Evolutionary conservation across 2,797 vertebrate genomes (phyloP), one percentile per base, ranked within the genome.

Genomic region (Tachyglossus aculeatus): DNA sequence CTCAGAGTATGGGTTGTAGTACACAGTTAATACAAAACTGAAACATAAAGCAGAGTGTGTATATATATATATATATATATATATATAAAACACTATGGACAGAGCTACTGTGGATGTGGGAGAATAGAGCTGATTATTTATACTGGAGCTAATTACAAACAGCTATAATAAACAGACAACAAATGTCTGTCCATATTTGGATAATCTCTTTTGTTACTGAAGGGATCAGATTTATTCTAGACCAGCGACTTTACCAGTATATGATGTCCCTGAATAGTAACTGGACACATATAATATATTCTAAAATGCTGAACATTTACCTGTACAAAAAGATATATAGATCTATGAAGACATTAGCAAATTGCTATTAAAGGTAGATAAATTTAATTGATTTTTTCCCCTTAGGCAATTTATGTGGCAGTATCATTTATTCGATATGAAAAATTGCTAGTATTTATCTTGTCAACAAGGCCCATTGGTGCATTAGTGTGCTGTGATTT

Each of bases 221-320:
- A 67, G 62, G 31, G 70, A 74, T 41, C 65, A 36, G 22, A 72
- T 61, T 48, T 37, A 67, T 61, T 63, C 40, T 34, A 55, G 78
- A 19, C 32, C 33, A 9, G 19, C 3, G 39, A 79, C 63, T 60
- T 73, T 71, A 57, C 74, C 45, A 43, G 24, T 6, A 11, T 39
- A 14, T 48, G 25, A n/a, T 71, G 69, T 29, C 71, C 73, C 76
- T 74, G 58, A 69, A 69, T 7, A 15, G 4, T 5, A 25, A 59
- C 33, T 33, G 55, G 7, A 72, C 82, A 52, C 15, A 78, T 5
- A 21, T 52, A 57, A 37, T 53, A 36, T 15, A 47, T 6, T 69
- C 38, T 31, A 37, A 81, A 84, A 82, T 76, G 68, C 79, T 54
- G 85, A 74, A 57, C 80, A 64, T 71, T 55, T 64, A 80, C 27